Conservation (phyloP, 2,888 invertebrate genomes). For the Dorcus parallelipipedus region DNA sequence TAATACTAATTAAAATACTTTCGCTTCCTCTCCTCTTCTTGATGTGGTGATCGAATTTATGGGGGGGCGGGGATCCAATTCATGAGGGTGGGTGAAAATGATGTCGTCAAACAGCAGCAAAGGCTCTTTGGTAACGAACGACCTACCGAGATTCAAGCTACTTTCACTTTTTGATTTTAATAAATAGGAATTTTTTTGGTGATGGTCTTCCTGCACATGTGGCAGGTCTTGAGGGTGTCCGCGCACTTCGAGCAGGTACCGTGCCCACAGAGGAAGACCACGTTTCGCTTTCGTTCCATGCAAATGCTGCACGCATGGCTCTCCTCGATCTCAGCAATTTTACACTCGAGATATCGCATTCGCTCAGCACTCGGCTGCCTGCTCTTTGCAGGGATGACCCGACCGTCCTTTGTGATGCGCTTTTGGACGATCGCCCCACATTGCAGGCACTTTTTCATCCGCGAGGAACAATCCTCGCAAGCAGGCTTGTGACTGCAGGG, state of each 20-base stretch:
- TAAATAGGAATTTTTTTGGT: slow-evolving; percentile 64
- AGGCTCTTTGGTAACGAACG: no score
- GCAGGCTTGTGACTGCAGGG: slow-evolving; percentile 73
- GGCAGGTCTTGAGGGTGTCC: slow-evolving; percentile 76
- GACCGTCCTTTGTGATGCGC: slow-evolving; percentile 54
- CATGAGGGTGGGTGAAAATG: no score
- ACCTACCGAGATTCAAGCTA: no score
- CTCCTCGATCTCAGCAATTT: slow-evolving; percentile 83
- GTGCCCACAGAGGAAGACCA: slow-evolving; percentile 87
- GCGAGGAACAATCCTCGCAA: slow-evolving; percentile 70
- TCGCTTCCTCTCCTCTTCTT: no score
- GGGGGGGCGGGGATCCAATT: no score
- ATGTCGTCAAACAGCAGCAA: no score
- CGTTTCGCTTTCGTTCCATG: slow-evolving; percentile 78
- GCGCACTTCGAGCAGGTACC: slow-evolving; percentile 81
- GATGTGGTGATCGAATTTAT: no score
- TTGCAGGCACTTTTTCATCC: slow-evolving; percentile 74
- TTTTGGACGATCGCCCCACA: slow-evolving; percentile 62
- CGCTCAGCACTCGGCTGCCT: slow-evolving; percentile 66
- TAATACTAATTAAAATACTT: no score
- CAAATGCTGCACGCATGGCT: slow-evolving; percentile 83
- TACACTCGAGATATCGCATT: slow-evolving; percentile 67
- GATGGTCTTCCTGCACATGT: slow-evolving; percentile 80
- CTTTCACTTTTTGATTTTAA: slow-evolving; percentile 24
- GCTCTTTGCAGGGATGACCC: slow-evolving; percentile 49